A percentile compares a stretch with the other conserved stretches of the same genome.
Evolutionary conservation across 2,888 invertebrate genomes (phyloP).

Genomic region (Zygaena filipendulae): DNA sequence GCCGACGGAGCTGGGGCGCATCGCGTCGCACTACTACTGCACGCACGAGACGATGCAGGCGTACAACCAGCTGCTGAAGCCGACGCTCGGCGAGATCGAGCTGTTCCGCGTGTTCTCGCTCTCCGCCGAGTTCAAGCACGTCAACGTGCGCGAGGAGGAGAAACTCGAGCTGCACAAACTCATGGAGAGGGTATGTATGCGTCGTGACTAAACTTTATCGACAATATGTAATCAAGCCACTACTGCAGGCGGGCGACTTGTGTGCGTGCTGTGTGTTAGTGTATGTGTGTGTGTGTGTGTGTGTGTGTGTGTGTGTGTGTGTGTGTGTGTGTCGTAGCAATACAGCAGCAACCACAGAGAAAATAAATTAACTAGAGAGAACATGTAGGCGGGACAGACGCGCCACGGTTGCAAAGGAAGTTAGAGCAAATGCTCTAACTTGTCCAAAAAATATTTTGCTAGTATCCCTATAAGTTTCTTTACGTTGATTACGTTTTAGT

Average conservation of each 20-base stretch:
- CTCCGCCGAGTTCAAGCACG: conserved; percentile 95
- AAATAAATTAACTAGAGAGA: too few relatives aligned
- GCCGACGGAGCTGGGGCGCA: conserved; percentile 95
- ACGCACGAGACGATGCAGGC: conserved; percentile 97
- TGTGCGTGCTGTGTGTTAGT: background rate
- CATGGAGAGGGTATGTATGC: conserved; percentile 69
- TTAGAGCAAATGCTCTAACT: too few relatives aligned
- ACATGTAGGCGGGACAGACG: too few relatives aligned
- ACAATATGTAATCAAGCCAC: too few relatives aligned
- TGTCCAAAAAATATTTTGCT: too few relatives aligned
- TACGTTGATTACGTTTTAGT: too few relatives aligned
- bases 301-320: too few relatives aligned
- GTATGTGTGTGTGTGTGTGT: background rate
- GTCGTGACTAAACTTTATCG: background rate
- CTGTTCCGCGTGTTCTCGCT: conserved; percentile 97
- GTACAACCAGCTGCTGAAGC: conserved; percentile 96
- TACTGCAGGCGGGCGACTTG: too few relatives aligned
- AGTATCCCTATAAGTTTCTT: too few relatives aligned
- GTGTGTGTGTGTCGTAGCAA: too few relatives aligned
- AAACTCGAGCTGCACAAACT: conserved; percentile 96
- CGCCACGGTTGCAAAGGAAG: too few relatives aligned
- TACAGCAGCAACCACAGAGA: too few relatives aligned
- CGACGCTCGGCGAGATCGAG: conserved; percentile 97
- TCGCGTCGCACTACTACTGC: conserved; percentile 98
- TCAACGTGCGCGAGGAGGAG: conserved; percentile 95